Evolutionary conservation across 2,113 vertebrate species (phyloP).

Genomic region (Albula glossodonta): DNA sequence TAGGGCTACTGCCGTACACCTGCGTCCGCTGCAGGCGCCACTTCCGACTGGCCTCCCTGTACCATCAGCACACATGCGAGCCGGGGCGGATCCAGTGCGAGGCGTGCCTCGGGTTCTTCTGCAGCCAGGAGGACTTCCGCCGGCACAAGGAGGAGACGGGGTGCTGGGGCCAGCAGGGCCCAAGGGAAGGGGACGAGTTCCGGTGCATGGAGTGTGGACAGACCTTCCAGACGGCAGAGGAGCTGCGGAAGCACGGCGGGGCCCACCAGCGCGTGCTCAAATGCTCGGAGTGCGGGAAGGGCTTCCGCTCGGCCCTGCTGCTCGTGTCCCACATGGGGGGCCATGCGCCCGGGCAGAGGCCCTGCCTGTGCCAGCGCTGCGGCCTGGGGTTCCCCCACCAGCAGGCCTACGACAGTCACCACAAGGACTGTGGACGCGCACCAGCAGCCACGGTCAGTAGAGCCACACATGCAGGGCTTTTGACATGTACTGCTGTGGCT

Average conservation of each 20-base stretch:
- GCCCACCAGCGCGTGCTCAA: slow-evolving; percentile 86
- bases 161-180: slow-evolving; percentile 72
- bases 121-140: slow-evolving; percentile 63
- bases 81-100: slow-evolving; percentile 66
- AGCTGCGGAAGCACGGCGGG: slow-evolving; percentile 81
- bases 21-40: slow-evolving; percentile 67
- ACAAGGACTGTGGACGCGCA: slow-evolving; percentile 63
- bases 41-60: slow-evolving; percentile 67
- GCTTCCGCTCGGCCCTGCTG: slow-evolving; percentile 82
- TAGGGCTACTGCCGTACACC: slow-evolving; percentile 79
- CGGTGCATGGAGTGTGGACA: slow-evolving; percentile 83
- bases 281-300: slow-evolving; percentile 83
- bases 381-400: slow-evolving; percentile 83
- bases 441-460: slow-evolving; percentile 50
- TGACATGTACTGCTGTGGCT: no score
- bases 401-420: slow-evolving; percentile 69
- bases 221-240: slow-evolving; percentile 74
- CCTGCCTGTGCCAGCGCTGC: slow-evolving; percentile 83
- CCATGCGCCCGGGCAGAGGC: slow-evolving; percentile 74
- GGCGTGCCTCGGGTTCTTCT: slow-evolving; percentile 69
- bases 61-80: slow-evolving; percentile 66
- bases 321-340: slow-evolving; percentile 87
- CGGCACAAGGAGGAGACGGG: slow-evolving; percentile 73
- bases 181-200: slow-evolving; percentile 54
- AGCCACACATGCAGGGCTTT: not conserved